A percentile compares a stretch with the other conserved stretches of the same genome.
Conservation (phyloP, 2,113 vertebrate species). For the Dromaius novaehollandiae region DNA sequence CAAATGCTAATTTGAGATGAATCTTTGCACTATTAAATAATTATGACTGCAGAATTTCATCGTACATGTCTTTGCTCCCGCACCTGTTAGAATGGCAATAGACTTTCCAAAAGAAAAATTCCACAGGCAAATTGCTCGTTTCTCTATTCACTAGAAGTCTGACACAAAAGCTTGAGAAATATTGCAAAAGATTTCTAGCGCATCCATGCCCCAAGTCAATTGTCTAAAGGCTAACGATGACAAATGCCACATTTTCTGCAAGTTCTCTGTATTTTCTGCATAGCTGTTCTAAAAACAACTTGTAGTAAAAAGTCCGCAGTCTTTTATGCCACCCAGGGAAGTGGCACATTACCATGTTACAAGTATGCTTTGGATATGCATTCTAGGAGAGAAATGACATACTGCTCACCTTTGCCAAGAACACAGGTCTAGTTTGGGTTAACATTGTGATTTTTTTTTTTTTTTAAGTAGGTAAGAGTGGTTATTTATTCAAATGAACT, state of each 20-base stretch:
- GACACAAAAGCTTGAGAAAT: background rate
- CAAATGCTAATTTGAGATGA: background rate
- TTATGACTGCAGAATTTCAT: rapidly evolving
- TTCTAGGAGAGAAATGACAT: background rate
- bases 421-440: rapidly evolving
- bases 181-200: background rate
- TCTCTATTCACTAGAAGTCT: background rate
- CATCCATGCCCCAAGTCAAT: background rate
- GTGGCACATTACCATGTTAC: too few species aligned
- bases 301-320: background rate
- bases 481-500: background rate
- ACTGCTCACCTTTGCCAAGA: background rate
- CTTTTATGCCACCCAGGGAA: rapidly evolving
- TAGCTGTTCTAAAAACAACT: background rate
- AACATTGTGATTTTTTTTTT: background rate
- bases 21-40: background rate
- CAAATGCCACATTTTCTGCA: background rate
- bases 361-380: rapidly evolving
- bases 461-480: background rate
- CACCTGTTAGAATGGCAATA: background rate
- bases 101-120: background rate
- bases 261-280: background rate
- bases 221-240: background rate
- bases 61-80: background rate
- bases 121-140: background rate